Evolutionary conservation across 2,113 vertebrate genomes (phyloP), one percentile per base, ranked within the genome.

Genomic region (Misgurnus anguillicaudatus): DNA sequence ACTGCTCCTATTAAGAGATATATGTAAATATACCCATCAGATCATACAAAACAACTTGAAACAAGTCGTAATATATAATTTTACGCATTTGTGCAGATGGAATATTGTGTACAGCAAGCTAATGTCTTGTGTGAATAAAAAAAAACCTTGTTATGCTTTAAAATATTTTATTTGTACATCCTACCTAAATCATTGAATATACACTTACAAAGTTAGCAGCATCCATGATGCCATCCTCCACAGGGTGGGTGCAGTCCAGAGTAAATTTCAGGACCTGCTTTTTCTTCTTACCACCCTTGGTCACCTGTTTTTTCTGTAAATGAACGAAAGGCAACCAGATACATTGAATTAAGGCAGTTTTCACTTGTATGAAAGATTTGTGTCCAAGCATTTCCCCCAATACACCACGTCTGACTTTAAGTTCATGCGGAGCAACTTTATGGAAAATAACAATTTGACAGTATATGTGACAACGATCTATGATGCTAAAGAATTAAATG

Each of bases 161-260:
- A 47, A 10, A 2, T 13, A 48, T 13, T 48, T 48, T 48, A 31
- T 31, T 11, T 51, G 10, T 51, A 51, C 14, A 51, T 11, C 9
- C 47, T 3, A 4, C 11, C 10, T 13, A 51, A 51, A 51, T 51
- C 47, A 51, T 13, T 57, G 2, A 57, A 57, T 57, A 19, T 1
- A 39, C 38, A 78, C 97, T 95, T 90, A 99, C 97, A 70, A 99
- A 98, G 87, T 99, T 99, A 80, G 96, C 96, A 21, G 98, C 97
- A 17, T 99, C 98, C 97, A 99, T 99, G 89, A 99, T 99, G 21
- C 97, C 98, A 92, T 99, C 98, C 89, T 99, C 98, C 1, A 99
- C 98, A 0, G 98, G 98, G 82, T 99, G 98, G 13, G 98, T 99
- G 87, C 98, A 99, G 85, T 99, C 97, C 81, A 99, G 89, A 0